Evolutionary conservation across 2,888 invertebrate genomes (phyloP), one percentile per base, ranked within the genome.

Genomic region (Trissonchulus latispiculum): DNA sequence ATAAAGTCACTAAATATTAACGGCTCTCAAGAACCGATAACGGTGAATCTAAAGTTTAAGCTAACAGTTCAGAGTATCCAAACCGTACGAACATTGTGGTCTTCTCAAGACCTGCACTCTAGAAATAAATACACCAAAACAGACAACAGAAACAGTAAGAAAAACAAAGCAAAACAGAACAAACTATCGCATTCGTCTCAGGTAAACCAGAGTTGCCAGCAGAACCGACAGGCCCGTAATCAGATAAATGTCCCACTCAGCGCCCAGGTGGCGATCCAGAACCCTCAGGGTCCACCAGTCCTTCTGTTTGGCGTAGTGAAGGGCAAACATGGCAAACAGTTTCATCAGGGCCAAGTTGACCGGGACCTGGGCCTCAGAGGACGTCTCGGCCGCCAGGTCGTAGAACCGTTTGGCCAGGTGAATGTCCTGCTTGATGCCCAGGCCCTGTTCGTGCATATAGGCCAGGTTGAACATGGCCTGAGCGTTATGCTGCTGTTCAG

Each of bases 401-500:
- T 97, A 99, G 84, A 92, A 92, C 35, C 99, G 88, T 86, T 99
- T 99, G 35, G 99, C 99, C 75, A 99, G 86, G 86, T 99, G 94
- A 81, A 93, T 89, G 86, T 99, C 89, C 87, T 86, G 76, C 78
- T 87, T 87, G 85, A 99, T 90, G 3, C 99, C 99, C 33, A 96
- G 86, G 0, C 99, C 99, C 78, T 92, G 91, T 85, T 97, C 96
- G 85, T 99, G 96, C 99, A 99, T 99, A 85, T 96, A 99, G 8
- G 95, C 99, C 77, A 99, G 88, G 86, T 99, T 99, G 85, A 99
- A 99, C 90, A 96, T 95, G 1, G 99, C 99, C 84, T 99, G 95
- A 0, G 97, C 93, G 84, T 92, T 95, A 83, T 93, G 91, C 78
- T 95, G 93, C 80, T 92, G 92, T 77, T 97, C 97, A 0, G 92